These are phyloP conservation scores for Mallotus villosus DNA, from an alignment of 2,797 vertebrate genomes.

Conservation along the genomic window DNA sequence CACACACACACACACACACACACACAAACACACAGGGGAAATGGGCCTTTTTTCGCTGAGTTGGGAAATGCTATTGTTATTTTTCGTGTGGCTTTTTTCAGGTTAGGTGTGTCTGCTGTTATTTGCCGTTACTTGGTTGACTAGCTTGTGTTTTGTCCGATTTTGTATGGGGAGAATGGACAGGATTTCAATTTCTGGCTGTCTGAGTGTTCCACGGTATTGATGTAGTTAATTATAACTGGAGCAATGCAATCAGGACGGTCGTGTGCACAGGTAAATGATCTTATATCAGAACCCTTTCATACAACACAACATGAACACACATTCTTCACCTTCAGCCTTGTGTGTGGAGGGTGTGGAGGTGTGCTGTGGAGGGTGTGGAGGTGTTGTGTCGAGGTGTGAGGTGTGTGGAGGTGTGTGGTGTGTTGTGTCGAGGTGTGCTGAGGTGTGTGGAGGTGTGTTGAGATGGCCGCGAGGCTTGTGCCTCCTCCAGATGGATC, in stretches of 20 bases:
- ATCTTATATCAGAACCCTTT: too few relatives aligned
- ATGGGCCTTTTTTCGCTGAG: slow-evolving; percentile 61
- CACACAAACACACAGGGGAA: slow-evolving; percentile 44
- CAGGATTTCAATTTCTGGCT: slow-evolving; percentile 7
- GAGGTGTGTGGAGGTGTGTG: neutral
- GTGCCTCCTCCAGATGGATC: slow-evolving; percentile 39
- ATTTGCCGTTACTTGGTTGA: slow-evolving; percentile 16
- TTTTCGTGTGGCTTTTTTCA: slow-evolving; percentile 56
- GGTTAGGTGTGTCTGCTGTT: slow-evolving; percentile 32
- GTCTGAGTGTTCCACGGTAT: too few relatives aligned
- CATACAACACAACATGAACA: too few relatives aligned
- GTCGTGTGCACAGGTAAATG: too few relatives aligned
- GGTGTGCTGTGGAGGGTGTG: too few relatives aligned
- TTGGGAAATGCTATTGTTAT: slow-evolving; percentile 67
- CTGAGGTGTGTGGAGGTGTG: neutral
- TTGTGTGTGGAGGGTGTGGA: too few relatives aligned
- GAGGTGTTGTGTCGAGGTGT: too few relatives aligned
- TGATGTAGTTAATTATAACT: too few relatives aligned
- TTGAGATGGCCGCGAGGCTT: slow-evolving; percentile 25
- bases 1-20: too few relatives aligned
- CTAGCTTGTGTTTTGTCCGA: neutral
- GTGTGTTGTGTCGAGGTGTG: too few relatives aligned
- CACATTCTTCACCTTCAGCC: too few relatives aligned
- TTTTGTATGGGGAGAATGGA: neutral
- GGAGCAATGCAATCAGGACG: too few relatives aligned